Percentiles rank a stretch among this genome's conserved stretches.
Conservation (phyloP, 2,888 invertebrate species). For the Protophormia terraenovae region DNA sequence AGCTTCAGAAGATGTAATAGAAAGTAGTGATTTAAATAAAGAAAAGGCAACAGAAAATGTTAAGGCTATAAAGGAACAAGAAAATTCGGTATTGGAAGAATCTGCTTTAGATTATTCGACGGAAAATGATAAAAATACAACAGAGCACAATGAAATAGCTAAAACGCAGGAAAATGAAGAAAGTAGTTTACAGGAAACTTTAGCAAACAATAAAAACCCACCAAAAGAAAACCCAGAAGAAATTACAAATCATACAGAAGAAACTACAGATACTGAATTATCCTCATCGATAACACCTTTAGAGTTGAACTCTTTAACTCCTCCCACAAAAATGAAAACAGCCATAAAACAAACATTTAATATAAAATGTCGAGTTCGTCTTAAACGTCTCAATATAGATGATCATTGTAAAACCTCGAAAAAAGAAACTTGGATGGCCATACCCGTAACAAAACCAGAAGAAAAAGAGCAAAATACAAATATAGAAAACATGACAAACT, state of each 20-base stretch:
- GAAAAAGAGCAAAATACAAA: background rate
- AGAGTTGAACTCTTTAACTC: too few species aligned
- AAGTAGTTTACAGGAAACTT: too few species aligned
- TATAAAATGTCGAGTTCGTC: constrained; percentile 43
- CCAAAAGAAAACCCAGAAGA: background rate
- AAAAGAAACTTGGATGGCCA: constrained; percentile 29
- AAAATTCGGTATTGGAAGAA: too few species aligned
- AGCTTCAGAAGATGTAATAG: background rate
- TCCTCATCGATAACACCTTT: background rate
- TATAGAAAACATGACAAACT: constrained; percentile 27
- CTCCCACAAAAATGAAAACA: too few species aligned
- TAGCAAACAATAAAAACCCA: constrained; percentile 23
- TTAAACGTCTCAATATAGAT: constrained; percentile 46
- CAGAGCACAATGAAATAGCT: background rate
- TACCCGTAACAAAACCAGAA: constrained; percentile 7
- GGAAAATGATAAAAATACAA: too few species aligned
- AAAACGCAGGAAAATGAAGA: background rate
- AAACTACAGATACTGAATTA: background rate
- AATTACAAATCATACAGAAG: background rate
- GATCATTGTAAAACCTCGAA: background rate
- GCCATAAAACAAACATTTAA: constrained; percentile 31
- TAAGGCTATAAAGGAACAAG: too few species aligned
- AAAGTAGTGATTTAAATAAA: too few species aligned
- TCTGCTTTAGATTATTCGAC: too few species aligned
- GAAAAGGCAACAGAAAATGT: background rate